Percentiles rank a stretch among this genome's conserved stretches.
Conservation (phyloP, 2,888 invertebrate genomes). For the Noctuana brunneofusca region DNA sequence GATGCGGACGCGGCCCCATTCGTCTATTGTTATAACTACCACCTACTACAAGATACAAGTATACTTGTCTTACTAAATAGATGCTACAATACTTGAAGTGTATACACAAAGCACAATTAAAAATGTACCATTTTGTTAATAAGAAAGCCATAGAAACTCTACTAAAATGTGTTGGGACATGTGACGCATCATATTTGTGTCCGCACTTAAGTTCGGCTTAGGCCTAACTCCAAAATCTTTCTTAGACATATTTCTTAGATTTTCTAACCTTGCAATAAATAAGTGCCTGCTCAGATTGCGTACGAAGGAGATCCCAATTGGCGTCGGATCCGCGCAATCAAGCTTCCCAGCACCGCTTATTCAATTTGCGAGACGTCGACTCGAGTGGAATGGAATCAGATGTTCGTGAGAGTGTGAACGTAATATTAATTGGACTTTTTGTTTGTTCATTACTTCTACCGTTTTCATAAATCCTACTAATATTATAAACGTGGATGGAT, state of each 20-base stretch:
- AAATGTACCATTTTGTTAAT: too few relatives aligned
- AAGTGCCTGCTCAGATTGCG: conserved; percentile 21
- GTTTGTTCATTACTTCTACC: too few relatives aligned
- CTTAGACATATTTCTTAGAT: background rate
- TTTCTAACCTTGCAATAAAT: conserved; percentile 1
- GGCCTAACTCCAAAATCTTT: background rate
- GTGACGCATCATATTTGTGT: too few relatives aligned
- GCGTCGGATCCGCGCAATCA: conserved; percentile 30
- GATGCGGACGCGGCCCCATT: conserved; percentile 25
- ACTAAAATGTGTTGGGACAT: too few relatives aligned
- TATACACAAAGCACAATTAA: too few relatives aligned
- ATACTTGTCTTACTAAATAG: background rate
- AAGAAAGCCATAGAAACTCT: too few relatives aligned
- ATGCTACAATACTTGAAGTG: too few relatives aligned
- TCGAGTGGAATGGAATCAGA: conserved; percentile 13
- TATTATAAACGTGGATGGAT: too few relatives aligned
- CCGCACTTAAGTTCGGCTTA: too few relatives aligned
- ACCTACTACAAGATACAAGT: background rate
- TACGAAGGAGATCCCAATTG: conserved; percentile 32
- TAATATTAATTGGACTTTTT: background rate
- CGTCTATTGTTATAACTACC: conserved; percentile 21
- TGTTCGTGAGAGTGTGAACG: conserved; percentile 17
- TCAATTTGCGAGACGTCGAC: conserved; percentile 16
- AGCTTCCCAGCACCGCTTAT: conserved; percentile 21
- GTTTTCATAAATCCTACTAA: too few relatives aligned